Conservation (phyloP, 1,140 invertebrate genomes). For the Scaptomyza hsui region DNA sequence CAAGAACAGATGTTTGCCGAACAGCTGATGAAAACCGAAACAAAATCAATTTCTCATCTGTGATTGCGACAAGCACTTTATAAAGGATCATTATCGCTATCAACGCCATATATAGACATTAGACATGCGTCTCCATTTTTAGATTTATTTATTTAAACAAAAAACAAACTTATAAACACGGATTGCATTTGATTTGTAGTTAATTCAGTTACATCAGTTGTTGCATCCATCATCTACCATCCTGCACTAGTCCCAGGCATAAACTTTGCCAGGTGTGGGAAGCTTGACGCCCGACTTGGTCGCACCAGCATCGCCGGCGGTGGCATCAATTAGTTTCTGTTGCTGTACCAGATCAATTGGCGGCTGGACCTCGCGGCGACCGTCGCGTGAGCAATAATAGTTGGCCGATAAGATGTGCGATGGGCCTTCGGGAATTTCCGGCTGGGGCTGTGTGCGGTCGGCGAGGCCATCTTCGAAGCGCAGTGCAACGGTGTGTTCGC, state of each 20-base stretch:
- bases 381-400: slow-evolving; percentile 92
- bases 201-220: no score
- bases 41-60: no score
- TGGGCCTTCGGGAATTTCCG: slow-evolving; percentile 90
- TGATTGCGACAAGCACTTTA: no score
- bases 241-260: slow-evolving; percentile 85
- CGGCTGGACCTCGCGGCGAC: slow-evolving; percentile 88
- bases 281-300: slow-evolving; percentile 56
- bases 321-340: slow-evolving; percentile 48
- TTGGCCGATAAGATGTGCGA: slow-evolving; percentile 89
- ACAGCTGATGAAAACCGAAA: no score
- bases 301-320: slow-evolving; percentile 20
- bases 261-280: slow-evolving; percentile 86
- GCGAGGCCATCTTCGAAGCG: slow-evolving; percentile 87
- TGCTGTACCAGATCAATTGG: slow-evolving; percentile 86
- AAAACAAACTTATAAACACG: background rate
- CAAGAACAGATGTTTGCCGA: background rate
- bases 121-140: background rate
- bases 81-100: no score
- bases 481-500: slow-evolving; percentile 86
- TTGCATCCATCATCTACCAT: no score
- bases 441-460: slow-evolving; percentile 90
- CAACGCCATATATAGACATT: no score
- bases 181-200: background rate
- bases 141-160: background rate